Conservation (phyloP, 2,113 vertebrate genomes). For the Orthonyx spaldingii region DNA sequence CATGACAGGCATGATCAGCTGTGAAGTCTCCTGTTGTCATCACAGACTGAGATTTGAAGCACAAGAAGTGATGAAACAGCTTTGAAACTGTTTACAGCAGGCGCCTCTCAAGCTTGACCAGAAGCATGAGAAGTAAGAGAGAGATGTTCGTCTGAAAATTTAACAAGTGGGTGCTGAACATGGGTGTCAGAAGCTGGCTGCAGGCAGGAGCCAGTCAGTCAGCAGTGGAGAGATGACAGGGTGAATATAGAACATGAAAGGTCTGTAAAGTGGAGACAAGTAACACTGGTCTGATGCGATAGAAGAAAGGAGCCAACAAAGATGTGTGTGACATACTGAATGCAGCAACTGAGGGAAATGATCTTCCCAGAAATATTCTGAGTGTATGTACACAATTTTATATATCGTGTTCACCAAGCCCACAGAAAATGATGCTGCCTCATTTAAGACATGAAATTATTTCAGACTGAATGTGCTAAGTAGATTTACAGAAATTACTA, state of each 20-base stretch:
- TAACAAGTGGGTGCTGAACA: conserved; percentile 24
- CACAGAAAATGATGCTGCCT: neutral
- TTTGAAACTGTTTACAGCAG: neutral
- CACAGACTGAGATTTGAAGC: neutral
- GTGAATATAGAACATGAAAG: neutral
- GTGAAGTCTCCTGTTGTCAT: neutral
- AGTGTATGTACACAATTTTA: neutral
- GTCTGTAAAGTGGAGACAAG: neutral
- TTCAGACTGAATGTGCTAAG: neutral
- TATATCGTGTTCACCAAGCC: neutral
- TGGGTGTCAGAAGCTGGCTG: neutral
- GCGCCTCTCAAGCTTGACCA: neutral
- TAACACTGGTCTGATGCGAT: neutral
- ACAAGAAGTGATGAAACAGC: neutral
- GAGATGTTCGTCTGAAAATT: neutral
- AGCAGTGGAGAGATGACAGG: neutral
- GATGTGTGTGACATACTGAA: neutral
- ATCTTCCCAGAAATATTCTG: neutral
- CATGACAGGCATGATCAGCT: neutral
- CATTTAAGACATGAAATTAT: neutral
- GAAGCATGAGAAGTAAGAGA: neutral
- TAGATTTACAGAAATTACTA: neutral
- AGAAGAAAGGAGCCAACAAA: neutral
- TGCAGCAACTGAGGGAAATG: neutral
- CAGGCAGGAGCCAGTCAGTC: neutral